phyloP scores from a whole-genome alignment of 2,888 invertebrate genomes.

The Myopa tessellatipennis region DNA sequence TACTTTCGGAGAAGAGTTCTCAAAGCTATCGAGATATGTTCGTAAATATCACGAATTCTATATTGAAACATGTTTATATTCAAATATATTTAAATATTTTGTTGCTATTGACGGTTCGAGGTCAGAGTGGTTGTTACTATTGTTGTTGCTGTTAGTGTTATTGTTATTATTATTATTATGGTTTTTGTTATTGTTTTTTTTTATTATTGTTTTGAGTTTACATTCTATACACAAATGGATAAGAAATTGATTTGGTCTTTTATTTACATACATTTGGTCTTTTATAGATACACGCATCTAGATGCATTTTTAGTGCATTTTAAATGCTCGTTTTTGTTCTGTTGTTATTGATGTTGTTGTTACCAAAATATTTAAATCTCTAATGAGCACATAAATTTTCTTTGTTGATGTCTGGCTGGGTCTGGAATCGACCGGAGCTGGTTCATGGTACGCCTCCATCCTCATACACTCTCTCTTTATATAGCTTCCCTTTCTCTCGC shows the following conservation, averaged over 20 bases:
- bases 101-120: neutral
- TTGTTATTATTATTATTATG: neutral
- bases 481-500: neutral
- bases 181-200: neutral
- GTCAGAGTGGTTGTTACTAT: no score
- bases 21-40: neutral
- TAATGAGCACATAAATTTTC: constrained; percentile 49
- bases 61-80: neutral
- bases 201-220: neutral
- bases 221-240: neutral
- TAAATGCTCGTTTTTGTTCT: constrained; percentile 23
- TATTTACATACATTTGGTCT: neutral
- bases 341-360: constrained; percentile 27
- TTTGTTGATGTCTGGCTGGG: constrained; percentile 1
- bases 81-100: neutral
- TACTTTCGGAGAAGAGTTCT: neutral
- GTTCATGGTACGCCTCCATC: no score
- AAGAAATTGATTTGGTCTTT: neutral
- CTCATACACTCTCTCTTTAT: no score
- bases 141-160: neutral
- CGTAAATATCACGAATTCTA: neutral
- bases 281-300: neutral
- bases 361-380: constrained; percentile 48
- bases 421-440: neutral
- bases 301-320: constrained; percentile 18